Conservation (phyloP, 2,888 invertebrate species). For the Mechanitis messenoides region DNA sequence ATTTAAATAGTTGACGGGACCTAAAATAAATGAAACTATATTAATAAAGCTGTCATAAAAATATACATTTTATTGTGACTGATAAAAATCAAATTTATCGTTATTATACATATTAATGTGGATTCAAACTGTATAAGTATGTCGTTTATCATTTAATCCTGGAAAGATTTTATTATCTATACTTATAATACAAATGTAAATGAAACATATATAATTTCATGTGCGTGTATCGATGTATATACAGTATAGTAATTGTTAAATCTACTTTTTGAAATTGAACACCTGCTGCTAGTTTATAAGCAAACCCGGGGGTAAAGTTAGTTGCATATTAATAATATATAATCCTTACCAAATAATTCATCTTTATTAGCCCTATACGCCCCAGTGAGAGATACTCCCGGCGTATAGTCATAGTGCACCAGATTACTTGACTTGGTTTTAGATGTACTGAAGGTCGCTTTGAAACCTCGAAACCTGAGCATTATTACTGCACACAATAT, state of each 20-base stretch:
- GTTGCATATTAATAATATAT: not conserved
- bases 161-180: not conserved
- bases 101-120: too few species aligned
- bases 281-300: too few species aligned
- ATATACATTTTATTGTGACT: too few species aligned
- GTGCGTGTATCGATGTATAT: not conserved
- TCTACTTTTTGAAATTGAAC: too few species aligned
- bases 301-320: too few species aligned
- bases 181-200: not conserved
- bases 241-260: too few species aligned
- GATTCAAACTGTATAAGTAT: too few species aligned
- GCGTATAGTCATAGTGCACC: constrained; percentile 37
- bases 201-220: not conserved
- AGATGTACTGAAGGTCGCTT: constrained; percentile 49
- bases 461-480: constrained; percentile 55
- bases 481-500: constrained; percentile 38
- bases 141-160: too few species aligned
- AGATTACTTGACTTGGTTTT: constrained; percentile 35
- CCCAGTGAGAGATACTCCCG: constrained; percentile 45
- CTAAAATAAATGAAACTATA: constrained; percentile 35
- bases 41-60: not conserved
- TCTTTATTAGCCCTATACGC: constrained; percentile 55
- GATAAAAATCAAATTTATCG: too few species aligned
- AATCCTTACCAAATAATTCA: constrained; percentile 51
- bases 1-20: constrained; percentile 35